Conservation (phyloP, 2,113 vertebrate species). For the Mus pahari region DNA sequence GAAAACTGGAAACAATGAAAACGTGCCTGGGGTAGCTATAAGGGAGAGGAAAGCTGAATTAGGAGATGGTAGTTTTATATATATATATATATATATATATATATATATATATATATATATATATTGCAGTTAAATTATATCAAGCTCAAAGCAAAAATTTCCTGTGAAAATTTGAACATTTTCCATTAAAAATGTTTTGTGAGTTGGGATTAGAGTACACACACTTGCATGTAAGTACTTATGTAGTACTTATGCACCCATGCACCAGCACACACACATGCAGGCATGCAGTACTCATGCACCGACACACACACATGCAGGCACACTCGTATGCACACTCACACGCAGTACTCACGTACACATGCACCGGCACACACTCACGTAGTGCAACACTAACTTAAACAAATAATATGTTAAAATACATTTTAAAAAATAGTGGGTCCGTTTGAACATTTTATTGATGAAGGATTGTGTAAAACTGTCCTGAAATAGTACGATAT, state of each 20-base stretch:
- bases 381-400: too few species aligned
- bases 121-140: not conserved
- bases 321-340: not conserved
- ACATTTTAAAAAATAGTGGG: not conserved
- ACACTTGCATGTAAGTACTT: too few species aligned
- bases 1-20: conserved; percentile 19
- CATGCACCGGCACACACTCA: not conserved
- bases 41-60: not conserved
- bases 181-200: not conserved
- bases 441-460: not conserved
- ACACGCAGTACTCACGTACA: not conserved
- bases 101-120: too few species aligned
- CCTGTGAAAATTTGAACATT: not conserved
- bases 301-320: not conserved
- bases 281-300: not conserved
- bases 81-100: too few species aligned
- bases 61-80: not conserved
- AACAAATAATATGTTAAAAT: not conserved
- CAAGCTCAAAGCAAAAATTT: not conserved
- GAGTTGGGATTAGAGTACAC: not conserved
- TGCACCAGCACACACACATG: not conserved
- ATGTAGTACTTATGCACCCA: not conserved
- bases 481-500: not conserved
- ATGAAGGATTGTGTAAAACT: not conserved
- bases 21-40: not conserved